Conservation (phyloP, 2,797 vertebrate genomes). For the Rhynchotus rufescens region DNA sequence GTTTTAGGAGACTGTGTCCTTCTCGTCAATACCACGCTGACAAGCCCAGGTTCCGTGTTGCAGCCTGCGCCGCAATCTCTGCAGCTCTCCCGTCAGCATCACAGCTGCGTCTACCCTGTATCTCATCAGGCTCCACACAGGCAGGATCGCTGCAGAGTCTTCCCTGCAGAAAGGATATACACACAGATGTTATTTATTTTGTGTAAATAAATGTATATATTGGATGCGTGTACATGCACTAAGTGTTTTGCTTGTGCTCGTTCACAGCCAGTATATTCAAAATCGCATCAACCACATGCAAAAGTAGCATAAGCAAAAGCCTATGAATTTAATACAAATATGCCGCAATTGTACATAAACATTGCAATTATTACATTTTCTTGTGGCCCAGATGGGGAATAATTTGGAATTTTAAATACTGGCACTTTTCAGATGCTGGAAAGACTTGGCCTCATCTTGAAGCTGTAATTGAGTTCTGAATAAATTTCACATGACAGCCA, state of each 20-base stretch:
- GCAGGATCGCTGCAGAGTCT: neutral
- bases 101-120: fast-evolving
- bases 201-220: neutral
- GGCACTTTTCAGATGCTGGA: neutral
- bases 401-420: constrained; percentile 18
- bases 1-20: neutral
- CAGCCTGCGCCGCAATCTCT: neutral
- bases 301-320: neutral
- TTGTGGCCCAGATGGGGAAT: neutral
- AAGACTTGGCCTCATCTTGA: constrained; percentile 36
- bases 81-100: neutral
- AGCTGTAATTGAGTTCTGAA: neutral
- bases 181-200: neutral
- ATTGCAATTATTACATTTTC: constrained; percentile 1
- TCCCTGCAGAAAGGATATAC: neutral
- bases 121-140: neutral
- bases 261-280: neutral
- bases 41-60: neutral
- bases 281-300: neutral
- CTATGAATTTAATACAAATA: neutral
- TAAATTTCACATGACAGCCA: constrained; percentile 32
- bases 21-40: neutral
- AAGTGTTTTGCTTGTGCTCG: neutral
- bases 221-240: neutral
- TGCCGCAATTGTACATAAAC: neutral